Base-by-base conservation (phyloP, 2,113 vertebrate species). In the Peromyscus polionotus region DNA sequence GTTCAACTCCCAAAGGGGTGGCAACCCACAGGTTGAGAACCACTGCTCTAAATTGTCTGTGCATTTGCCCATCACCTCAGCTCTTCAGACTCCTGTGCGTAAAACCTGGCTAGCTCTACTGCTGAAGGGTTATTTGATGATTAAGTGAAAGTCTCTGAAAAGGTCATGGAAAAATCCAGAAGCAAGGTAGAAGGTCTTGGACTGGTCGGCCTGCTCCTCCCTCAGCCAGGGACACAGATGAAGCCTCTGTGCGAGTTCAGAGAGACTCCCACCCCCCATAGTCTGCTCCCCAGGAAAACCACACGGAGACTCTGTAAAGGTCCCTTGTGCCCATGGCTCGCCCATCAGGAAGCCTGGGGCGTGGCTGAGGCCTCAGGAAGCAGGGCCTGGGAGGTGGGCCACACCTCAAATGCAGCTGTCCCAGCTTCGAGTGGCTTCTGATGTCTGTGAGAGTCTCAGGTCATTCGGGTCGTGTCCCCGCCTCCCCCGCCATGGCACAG, bases 321-420 rank as follows among this genome's bases (percentile, higher is more conserved):
- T 57, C 63, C 94, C 94, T 97, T 96, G 97, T 97, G 90, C 90
- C 88, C 0, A 0, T 7, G 87, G 79, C 51, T 76, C 8, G 0
- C 86, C 95, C 76, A 77, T 92, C 95, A 97, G 96, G 95, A 95
- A 90, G 93, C 94, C 92, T 76, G 24, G 87, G 81, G 93, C 65
- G 96, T 97, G 97, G 96, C 95, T 0, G 83, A 88, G 90, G 90
- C 96, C 90, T 90, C 93, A 68, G 93, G 90, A 95, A 88, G 96
- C 95, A 57, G 90, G 84, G 87, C 24, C 93, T 28, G 54, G 93
- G 95, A 95, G 95, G 92, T 76, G 61, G 90, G 51, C 84, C 0
- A 5, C 48, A n/a, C 90, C 93, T 83, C 48, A 22, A 79, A 6
- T 39, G 83, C 94, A 59, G 87, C 89, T 89, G 93, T 68, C 39